Evolutionary conservation across 1,140 invertebrate genomes (phyloP).

Genomic region (Gerris buenoi): DNA sequence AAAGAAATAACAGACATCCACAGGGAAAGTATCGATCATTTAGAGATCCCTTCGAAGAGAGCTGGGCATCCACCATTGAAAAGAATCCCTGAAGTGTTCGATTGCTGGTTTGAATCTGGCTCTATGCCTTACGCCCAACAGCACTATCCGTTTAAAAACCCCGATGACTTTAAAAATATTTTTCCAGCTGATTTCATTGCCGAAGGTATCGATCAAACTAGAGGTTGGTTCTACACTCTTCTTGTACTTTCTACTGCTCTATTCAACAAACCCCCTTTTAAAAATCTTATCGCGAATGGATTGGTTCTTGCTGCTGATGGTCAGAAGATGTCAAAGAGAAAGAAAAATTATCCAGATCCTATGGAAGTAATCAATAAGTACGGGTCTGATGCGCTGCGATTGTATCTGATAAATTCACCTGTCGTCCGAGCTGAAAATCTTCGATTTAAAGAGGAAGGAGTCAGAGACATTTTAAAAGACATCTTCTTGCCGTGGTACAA

Average conservation of each 20-base stretch:
- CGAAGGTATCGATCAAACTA: conserved; percentile 97
- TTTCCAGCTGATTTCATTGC: conserved; percentile 99
- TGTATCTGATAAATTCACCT: conserved; percentile 97
- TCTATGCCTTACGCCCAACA: conserved; percentile 97
- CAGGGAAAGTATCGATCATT: conserved; percentile 81
- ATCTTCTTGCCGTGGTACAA: conserved; percentile 99
- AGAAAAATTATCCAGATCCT: conserved; percentile 98
- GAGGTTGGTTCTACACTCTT: conserved; percentile 93
- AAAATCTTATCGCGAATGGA: conserved; percentile 93
- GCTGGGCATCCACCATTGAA: conserved; percentile 66
- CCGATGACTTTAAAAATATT: conserved; percentile 76
- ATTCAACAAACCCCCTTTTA: conserved; percentile 94
- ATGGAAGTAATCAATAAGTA: conserved; percentile 63
- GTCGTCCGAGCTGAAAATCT: conserved; percentile 94
- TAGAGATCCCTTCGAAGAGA: conserved; percentile 81
- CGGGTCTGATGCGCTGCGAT: conserved; percentile 87
- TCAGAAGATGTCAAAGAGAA: conserved; percentile 98
- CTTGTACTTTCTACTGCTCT: conserved; percentile 89
- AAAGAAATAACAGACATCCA: conserved; percentile 78
- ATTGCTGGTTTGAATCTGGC: conserved; percentile 99
- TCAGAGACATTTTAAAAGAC: conserved; percentile 90
- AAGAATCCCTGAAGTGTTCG: conserved; percentile 89
- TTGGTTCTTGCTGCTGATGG: conserved; percentile 89
- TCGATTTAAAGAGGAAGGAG: conserved; percentile 92
- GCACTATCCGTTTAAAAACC: conserved; percentile 92